Percentiles rank a stretch among this genome's conserved stretches.
Conservation (phyloP, 1,140 invertebrate species). For the Cardiocondyla obscurior region DNA sequence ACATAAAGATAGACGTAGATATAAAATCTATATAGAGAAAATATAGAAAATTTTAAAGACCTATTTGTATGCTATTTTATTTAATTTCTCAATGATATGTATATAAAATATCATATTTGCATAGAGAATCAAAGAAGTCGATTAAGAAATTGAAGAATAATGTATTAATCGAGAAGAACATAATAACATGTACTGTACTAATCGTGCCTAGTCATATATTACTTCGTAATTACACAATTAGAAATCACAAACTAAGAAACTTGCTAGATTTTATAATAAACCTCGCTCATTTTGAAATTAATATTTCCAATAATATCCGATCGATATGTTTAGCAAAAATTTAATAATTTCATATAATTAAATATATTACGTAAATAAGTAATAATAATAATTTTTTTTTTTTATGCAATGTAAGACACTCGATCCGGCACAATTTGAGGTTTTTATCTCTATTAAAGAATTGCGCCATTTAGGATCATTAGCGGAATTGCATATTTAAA, state of each 20-base stretch:
- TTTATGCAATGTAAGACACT: neutral
- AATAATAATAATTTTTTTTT: neutral
- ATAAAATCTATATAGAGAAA: neutral
- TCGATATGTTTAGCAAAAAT: neutral
- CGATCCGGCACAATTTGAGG: neutral
- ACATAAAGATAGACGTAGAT: neutral
- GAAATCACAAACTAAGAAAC: neutral
- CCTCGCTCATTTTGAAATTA: neutral
- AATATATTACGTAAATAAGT: neutral
- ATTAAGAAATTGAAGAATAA: neutral
- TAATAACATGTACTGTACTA: neutral
- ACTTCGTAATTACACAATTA: neutral
- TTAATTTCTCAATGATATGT: neutral
- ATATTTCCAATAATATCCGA: neutral
- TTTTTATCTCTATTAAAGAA: neutral
- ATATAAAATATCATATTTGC: neutral
- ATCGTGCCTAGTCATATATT: neutral
- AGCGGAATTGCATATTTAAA: neutral
- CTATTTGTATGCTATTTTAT: neutral
- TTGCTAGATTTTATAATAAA: neutral
- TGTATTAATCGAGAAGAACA: neutral
- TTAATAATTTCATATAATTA: neutral
- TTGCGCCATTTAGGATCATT: neutral
- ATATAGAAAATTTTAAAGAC: neutral
- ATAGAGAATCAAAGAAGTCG: neutral